Conservation (phyloP, 1,140 invertebrate genomes). For the Drosophila sucinea region DNA sequence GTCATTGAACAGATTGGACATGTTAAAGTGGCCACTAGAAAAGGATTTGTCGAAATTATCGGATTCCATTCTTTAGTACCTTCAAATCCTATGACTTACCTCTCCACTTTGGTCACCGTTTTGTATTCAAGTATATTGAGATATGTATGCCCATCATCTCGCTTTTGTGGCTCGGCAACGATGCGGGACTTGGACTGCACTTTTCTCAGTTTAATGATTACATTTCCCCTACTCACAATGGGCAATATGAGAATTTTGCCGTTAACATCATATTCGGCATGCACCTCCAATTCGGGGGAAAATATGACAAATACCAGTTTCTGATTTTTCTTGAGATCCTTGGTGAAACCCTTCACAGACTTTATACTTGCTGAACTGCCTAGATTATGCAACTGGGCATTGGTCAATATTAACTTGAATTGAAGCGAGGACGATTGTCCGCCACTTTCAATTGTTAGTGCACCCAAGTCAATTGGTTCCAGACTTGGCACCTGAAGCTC, state of each 20-base stretch:
- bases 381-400: slow-evolving; percentile 48
- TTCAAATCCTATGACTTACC: slow-evolving; percentile 32
- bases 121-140: slow-evolving; percentile 50
- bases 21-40: slow-evolving; percentile 47
- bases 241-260: slow-evolving; percentile 62
- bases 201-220: slow-evolving; percentile 31
- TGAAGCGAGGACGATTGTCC: slow-evolving; percentile 37
- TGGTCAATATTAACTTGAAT: slow-evolving; percentile 42
- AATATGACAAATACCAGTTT: slow-evolving; percentile 31
- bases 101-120: slow-evolving; percentile 36
- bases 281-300: slow-evolving; percentile 35
- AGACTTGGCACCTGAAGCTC: slow-evolving; percentile 28
- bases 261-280: slow-evolving; percentile 57
- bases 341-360: slow-evolving; percentile 47
- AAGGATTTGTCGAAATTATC: neutral
- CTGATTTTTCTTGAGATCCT: slow-evolving; percentile 43
- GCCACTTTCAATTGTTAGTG: slow-evolving; percentile 37
- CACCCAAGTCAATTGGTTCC: slow-evolving; percentile 44
- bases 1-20: slow-evolving; percentile 58
- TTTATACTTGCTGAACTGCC: slow-evolving; percentile 12
- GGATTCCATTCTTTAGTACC: too few relatives aligned
- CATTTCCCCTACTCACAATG: slow-evolving; percentile 44
- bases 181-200: slow-evolving; percentile 32
- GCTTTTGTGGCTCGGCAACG: slow-evolving; percentile 37
- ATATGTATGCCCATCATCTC: slow-evolving; percentile 49